phyloP scores from a whole-genome alignment of 1,140 invertebrate species.

The Proctacanthus coquilletti region DNA sequence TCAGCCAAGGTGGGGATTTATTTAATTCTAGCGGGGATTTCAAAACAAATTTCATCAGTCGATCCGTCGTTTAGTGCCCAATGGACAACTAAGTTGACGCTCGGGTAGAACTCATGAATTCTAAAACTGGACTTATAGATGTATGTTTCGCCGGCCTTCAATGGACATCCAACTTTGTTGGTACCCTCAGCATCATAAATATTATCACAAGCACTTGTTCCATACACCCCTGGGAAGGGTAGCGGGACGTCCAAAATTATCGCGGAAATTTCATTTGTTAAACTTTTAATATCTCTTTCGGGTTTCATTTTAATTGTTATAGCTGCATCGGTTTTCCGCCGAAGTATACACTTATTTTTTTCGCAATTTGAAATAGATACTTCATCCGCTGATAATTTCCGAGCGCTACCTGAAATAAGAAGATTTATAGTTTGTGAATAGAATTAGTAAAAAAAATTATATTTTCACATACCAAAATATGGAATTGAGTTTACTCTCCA shows the following conservation, averaged over 20 bases:
- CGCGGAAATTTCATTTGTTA: slow-evolving; percentile 42
- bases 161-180: slow-evolving; percentile 42
- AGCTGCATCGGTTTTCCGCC: slow-evolving; percentile 36
- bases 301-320: slow-evolving; percentile 42
- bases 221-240: slow-evolving; percentile 60
- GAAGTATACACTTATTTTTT: slow-evolving; percentile 44
- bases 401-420: slow-evolving; percentile 18
- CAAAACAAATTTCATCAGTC: slow-evolving; percentile 42
- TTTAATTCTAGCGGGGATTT: slow-evolving; percentile 47
- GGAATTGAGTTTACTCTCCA: too few species aligned
- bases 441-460: too few species aligned
- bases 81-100: slow-evolving; percentile 42
- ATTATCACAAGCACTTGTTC: slow-evolving; percentile 46
- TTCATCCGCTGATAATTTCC: slow-evolving; percentile 15
- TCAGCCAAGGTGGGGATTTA: too few species aligned
- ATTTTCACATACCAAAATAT: too few species aligned
- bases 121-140: slow-evolving; percentile 51
- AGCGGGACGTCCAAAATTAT: slow-evolving; percentile 41
- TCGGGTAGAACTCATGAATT: slow-evolving; percentile 48
- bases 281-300: slow-evolving; percentile 29
- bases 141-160: slow-evolving; percentile 47
- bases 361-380: slow-evolving; percentile 42
- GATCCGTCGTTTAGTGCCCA: slow-evolving; percentile 40
- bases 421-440: too few species aligned
- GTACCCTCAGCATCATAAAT: slow-evolving; percentile 38